phyloP scores from a whole-genome alignment of 1,140 invertebrate species.

The Philotrypesis tridentata region DNA sequence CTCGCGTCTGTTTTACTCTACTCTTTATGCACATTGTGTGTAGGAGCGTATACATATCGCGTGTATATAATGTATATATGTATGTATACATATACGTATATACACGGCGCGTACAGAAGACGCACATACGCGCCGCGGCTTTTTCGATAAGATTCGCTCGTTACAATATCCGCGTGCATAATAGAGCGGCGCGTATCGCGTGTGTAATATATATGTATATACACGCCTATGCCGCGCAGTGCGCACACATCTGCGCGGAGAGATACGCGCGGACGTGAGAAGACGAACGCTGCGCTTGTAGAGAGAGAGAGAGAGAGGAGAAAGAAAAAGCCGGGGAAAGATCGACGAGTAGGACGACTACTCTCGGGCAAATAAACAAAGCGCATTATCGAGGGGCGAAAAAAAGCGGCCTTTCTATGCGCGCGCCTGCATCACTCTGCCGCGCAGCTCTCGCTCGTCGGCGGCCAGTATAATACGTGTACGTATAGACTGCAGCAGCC shows the following conservation, averaged over 20 bases:
- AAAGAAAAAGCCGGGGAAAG: not conserved
- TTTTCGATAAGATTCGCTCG: not conserved
- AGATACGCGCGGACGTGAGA: too few species aligned
- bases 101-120: too few species aligned
- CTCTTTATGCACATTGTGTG: too few species aligned
- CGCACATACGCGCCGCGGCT: not conserved
- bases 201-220: too few species aligned
- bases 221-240: too few species aligned
- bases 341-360: not conserved
- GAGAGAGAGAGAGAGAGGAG: not conserved
- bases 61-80: too few species aligned
- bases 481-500: not conserved
- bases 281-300: not conserved
- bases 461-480: slow-evolving; percentile 7
- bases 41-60: too few species aligned
- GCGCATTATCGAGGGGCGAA: not conserved
- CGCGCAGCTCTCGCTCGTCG: slow-evolving; percentile 28
- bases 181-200: too few species aligned
- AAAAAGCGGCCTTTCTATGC: slow-evolving; percentile 1
- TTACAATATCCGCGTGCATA: not conserved
- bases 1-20: not conserved
- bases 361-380: not conserved
- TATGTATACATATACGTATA: too few species aligned
- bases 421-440: slow-evolving; percentile 11
- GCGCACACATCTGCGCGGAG: too few species aligned